Conservation (phyloP, 2,888 invertebrate genomes). For the Cosmorhoe ocellata region DNA sequence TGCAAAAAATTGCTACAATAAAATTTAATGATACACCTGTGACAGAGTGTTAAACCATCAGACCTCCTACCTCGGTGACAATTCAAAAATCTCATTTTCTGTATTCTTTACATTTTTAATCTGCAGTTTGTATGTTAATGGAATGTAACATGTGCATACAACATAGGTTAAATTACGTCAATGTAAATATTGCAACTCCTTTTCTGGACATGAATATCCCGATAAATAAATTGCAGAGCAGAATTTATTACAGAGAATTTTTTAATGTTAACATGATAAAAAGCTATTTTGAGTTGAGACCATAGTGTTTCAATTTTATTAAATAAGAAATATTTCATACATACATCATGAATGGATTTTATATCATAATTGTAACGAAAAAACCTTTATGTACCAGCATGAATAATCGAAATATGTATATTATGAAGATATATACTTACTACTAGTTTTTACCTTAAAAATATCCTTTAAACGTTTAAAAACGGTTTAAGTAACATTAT, state of each 20-base stretch:
- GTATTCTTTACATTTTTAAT: constrained; percentile 25
- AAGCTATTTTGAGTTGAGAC: background rate
- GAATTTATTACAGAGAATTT: constrained; percentile 10
- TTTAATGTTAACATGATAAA: constrained; percentile 3
- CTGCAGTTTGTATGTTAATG: constrained; percentile 42
- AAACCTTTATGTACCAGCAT: too few relatives aligned
- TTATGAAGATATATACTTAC: too few relatives aligned
- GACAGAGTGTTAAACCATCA: constrained; percentile 15
- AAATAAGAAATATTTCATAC: background rate
- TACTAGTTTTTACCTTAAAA: too few relatives aligned
- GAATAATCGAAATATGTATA: too few relatives aligned
- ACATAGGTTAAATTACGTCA: too few relatives aligned
- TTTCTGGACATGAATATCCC: constrained; percentile 6
- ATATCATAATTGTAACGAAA: background rate
- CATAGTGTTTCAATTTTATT: background rate
- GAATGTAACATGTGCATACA: constrained; percentile 29
- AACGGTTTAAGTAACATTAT: too few relatives aligned
- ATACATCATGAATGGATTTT: background rate
- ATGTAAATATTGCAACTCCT: constrained; percentile 13
- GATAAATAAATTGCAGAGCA: background rate
- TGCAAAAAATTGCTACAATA: constrained; percentile 1
- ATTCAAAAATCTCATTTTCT: constrained; percentile 16
- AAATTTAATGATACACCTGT: constrained; percentile 11
- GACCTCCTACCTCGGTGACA: constrained; percentile 9
- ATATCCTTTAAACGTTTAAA: too few relatives aligned